These are phyloP conservation scores for Trichomycterus rosablanca DNA, from an alignment of 2,113 vertebrate species.

Conservation along the genomic window DNA sequence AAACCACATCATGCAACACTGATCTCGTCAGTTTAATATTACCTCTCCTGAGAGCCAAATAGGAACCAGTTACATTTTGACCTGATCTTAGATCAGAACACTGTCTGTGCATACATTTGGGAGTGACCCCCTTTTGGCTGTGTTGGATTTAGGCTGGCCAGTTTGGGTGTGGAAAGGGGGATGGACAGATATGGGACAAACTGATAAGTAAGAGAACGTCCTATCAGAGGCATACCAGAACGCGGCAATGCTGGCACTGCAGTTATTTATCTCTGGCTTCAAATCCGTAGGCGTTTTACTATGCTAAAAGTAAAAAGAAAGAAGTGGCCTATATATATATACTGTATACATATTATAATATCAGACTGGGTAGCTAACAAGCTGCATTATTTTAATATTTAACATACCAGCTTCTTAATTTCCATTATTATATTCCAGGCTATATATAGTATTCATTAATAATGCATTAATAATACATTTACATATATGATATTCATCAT, in stretches of 20 bases:
- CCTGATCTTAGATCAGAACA: neutral
- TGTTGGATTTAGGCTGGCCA: constrained; percentile 43
- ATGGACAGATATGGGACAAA: constrained; percentile 43
- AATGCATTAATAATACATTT: no score
- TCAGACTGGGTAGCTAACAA: no score
- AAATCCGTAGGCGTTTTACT: constrained; percentile 38
- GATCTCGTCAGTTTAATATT: no score
- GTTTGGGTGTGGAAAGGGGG: constrained; percentile 56
- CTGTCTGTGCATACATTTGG: neutral
- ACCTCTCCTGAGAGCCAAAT: no score
- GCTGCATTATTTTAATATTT: no score
- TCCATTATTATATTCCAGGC: no score
- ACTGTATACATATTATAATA: no score
- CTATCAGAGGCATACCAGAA: constrained; percentile 52
- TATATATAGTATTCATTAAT: no score
- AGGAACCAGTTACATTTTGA: neutral
- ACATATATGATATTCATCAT: no score
- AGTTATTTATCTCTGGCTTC: constrained; percentile 56
- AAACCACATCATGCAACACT: no score
- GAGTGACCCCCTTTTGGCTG: constrained; percentile 36
- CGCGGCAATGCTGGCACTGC: constrained; percentile 21
- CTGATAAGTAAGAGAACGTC: constrained; percentile 62
- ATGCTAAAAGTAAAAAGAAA: constrained; percentile 13
- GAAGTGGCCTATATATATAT: no score
- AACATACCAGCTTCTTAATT: no score